Percentiles rank a stretch among this genome's conserved stretches.
Conservation (phyloP, 2,113 vertebrate genomes). For the Pollachius pollachius region DNA sequence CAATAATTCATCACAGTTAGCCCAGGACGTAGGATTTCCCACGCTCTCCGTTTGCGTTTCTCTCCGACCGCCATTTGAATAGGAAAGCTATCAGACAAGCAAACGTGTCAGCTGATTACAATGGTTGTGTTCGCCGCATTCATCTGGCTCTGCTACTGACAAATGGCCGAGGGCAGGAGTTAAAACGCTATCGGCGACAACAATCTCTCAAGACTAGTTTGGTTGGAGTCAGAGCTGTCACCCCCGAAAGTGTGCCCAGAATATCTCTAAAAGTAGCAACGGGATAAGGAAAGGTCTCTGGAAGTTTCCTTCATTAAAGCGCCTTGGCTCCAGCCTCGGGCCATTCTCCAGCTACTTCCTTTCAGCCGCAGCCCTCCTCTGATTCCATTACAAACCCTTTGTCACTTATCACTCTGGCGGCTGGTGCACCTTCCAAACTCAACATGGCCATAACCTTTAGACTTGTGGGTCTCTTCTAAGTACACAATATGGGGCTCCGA, state of each 20-base stretch:
- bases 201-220: background rate
- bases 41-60: background rate
- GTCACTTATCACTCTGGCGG: conserved; percentile 30
- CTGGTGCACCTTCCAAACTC: too few relatives aligned
- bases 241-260: background rate
- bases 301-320: conserved; percentile 44
- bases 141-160: background rate
- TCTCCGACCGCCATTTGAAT: background rate
- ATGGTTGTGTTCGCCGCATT: background rate
- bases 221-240: background rate
- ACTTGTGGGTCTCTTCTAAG: too few relatives aligned
- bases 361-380: conserved; percentile 45
- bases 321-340: conserved; percentile 11
- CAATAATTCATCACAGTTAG: conserved; percentile 25
- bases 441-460: too few relatives aligned
- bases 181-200: background rate
- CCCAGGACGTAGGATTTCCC: conserved; percentile 1
- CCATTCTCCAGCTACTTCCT: conserved; percentile 20
- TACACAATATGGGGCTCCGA: too few relatives aligned
- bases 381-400: conserved; percentile 50
- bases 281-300: conserved; percentile 20
- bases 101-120: background rate
- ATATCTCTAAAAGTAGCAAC: conserved; percentile 9
- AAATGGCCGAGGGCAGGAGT: background rate
- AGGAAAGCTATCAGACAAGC: background rate